phyloP scores from a whole-genome alignment of 1,140 invertebrate species.

The Cecropterus lyciades region DNA sequence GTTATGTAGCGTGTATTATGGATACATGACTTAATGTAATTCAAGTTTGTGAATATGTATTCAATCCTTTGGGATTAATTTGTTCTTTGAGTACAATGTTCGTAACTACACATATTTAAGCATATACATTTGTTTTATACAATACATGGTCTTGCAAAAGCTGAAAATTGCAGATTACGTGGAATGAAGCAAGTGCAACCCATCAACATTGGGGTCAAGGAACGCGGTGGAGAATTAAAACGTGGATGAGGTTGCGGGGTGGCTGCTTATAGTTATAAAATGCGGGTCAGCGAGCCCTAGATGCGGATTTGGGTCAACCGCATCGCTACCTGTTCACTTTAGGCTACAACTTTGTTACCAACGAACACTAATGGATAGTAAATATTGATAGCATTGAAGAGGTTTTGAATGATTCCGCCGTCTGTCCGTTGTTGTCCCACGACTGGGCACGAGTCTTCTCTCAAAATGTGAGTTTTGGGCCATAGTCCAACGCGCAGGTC shows the following conservation, averaged over 20 bases:
- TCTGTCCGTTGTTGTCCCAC: no score
- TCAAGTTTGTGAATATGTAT: no score
- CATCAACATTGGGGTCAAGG: conserved; percentile 28
- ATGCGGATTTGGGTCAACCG: conserved; percentile 24
- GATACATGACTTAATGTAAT: no score
- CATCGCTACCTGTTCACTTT: conserved; percentile 18
- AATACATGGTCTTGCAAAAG: not conserved
- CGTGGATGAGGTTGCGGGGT: conserved; percentile 26
- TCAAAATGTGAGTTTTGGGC: no score
- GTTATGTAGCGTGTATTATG: no score
- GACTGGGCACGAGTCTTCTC: no score
- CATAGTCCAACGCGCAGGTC: no score
- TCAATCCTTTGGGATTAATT: no score
- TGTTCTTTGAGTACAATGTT: no score
- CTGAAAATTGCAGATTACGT: conserved; percentile 17
- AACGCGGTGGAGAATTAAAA: conserved; percentile 27
- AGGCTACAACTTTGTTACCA: conserved; percentile 10
- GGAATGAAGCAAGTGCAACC: conserved; percentile 17
- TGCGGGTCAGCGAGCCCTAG: conserved; percentile 27
- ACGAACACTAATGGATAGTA: not conserved
- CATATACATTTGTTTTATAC: no score
- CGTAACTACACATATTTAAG: no score
- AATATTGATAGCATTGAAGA: conserved; percentile 6
- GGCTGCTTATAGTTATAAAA: conserved; percentile 25
- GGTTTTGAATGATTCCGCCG: no score